phyloP scores from a whole-genome alignment of 2,888 invertebrate species.

The Andrena minutula region DNA sequence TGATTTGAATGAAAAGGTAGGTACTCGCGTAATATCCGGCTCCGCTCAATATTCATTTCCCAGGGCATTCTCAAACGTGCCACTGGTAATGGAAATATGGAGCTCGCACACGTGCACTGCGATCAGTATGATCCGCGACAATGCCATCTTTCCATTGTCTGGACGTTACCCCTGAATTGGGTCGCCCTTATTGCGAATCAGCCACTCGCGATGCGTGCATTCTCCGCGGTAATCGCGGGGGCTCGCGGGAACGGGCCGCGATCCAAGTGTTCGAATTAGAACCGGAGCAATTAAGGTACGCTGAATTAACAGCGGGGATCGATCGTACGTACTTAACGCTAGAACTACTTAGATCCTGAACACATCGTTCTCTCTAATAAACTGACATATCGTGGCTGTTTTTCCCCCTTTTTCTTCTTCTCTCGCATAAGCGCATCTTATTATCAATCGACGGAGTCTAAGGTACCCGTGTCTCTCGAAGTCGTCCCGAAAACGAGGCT shows the following conservation, averaged over 20 bases:
- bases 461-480: constrained; percentile 57
- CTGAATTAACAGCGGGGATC: constrained; percentile 15
- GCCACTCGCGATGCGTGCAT: constrained; percentile 13
- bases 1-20: too few species aligned
- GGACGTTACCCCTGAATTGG: neutral
- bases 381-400: constrained; percentile 57
- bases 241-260: neutral
- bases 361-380: constrained; percentile 75
- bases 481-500: constrained; percentile 26
- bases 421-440: constrained; percentile 71
- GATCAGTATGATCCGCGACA: too few species aligned
- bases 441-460: constrained; percentile 73
- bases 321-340: constrained; percentile 66
- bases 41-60: too few species aligned
- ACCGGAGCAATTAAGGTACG: constrained; percentile 2
- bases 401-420: neutral
- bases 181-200: neutral
- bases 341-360: constrained; percentile 72
- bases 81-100: too few species aligned
- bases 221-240: neutral
- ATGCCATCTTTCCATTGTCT: too few species aligned
- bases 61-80: too few species aligned
- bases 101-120: too few species aligned
- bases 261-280: constrained; percentile 16
- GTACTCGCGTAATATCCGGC: too few species aligned